Conservation (phyloP, 2,888 invertebrate species). For the Coecobrya sp. region DNA sequence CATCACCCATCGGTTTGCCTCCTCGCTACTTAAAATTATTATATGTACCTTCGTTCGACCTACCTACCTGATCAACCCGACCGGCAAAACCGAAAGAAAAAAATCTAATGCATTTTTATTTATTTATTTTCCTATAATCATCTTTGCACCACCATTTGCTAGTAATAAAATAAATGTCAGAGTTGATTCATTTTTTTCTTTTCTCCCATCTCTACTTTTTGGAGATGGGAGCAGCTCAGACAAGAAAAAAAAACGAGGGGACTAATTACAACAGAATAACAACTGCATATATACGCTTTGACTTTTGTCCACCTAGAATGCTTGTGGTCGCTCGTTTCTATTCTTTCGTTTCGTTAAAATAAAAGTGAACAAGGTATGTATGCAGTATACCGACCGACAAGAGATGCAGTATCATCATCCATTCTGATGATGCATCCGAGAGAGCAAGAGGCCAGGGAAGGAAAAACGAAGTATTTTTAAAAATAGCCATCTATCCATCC, state of each 20-base stretch:
- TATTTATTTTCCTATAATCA: not conserved
- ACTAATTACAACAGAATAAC: conserved; percentile 61
- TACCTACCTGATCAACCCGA: not conserved
- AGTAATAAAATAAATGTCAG: conserved; percentile 74
- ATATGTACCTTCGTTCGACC: not conserved
- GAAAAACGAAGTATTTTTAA: conserved; percentile 54
- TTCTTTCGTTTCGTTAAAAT: no score
- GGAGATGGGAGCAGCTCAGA: not conserved
- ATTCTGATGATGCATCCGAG: not conserved
- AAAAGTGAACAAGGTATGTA: no score
- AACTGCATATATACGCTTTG: not conserved
- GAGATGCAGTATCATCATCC: not conserved
- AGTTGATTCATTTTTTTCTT: conserved; percentile 59
- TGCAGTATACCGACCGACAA: no score
- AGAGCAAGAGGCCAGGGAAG: conserved; percentile 35
- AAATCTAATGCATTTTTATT: no score
- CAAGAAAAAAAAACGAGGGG: conserved; percentile 43
- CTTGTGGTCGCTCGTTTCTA: not conserved
- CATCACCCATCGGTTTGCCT: not conserved
- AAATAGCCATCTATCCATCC: conserved; percentile 73
- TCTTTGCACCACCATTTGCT: not conserved
- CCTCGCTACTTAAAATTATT: not conserved
- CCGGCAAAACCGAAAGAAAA: not conserved
- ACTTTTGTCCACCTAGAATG: conserved; percentile 18
- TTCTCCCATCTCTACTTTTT: not conserved